Evolutionary conservation across 2,113 vertebrate genomes (phyloP), one percentile per base, ranked within the genome.

Genomic region (Bagarius yarrelli): DNA sequence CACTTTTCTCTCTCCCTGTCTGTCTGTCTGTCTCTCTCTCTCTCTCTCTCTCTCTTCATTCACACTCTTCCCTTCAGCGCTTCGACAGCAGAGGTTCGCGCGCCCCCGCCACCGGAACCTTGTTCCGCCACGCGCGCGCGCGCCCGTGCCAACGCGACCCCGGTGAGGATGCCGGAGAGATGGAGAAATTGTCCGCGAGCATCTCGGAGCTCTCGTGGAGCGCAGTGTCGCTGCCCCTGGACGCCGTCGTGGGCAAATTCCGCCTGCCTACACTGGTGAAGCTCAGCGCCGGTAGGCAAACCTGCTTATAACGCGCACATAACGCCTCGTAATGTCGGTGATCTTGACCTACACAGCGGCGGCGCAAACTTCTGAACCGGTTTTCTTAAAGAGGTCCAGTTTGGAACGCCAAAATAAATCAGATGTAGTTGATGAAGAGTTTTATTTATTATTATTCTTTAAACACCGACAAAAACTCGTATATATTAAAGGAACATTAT

Each of bases 161-260:
- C 66, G 60, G 83, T 72, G 85, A 88, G 86, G 87, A 90, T 87
- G 89, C 79, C 83, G 90, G 88, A 87, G 94, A 92, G 90, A 97
- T 96, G 96, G 95, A 96, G 91, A 95, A 95, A 92, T 88, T 95
- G 91, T 93, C 94, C 90, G 94, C 94, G 88, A 95, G 94, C 88
- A 91, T 96, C 91, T 94, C 93, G 85, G 94, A 94, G 89, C 92
- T 97, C 89, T 89, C 92, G 85, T 98, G 96, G 96, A 95, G 95
- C 94, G 92, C 95, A 88, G 92, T 95, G 90, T 91, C 95, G 88
- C 91, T 97, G 91, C 96, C 96, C 69, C 87, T 98, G 78, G 96
- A 98, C 86, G 92, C 94, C 77, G 94, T 98, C 91, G 95, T 98
- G 90, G 95, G 95, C 90, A 95, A 95, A 92, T 95, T 95, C 91